A percentile compares a stretch with the other conserved stretches of the same genome.
Conservation (phyloP, 2,797 vertebrate species). For the Callimico goeldii region DNA sequence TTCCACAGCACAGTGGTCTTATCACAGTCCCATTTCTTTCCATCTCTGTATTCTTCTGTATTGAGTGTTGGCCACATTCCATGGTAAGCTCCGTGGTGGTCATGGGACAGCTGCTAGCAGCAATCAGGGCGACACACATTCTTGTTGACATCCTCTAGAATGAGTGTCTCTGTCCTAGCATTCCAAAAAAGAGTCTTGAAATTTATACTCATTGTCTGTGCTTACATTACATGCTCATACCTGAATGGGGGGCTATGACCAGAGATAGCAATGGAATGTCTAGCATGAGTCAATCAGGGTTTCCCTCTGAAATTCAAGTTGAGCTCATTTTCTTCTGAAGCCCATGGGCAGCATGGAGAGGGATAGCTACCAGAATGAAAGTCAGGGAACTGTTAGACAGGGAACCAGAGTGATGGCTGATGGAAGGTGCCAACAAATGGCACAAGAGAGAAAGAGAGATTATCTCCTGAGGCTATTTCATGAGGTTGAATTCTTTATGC, state of each 20-base stretch:
- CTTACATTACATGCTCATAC: background rate
- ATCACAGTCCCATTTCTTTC: background rate
- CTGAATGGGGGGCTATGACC: background rate
- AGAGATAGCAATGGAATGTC: background rate
- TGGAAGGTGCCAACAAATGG: background rate
- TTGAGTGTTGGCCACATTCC: background rate
- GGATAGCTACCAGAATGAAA: background rate
- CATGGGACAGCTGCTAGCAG: background rate
- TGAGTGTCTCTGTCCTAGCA: background rate
- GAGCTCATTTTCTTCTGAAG: background rate
- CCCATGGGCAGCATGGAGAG: background rate
- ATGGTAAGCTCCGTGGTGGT: background rate
- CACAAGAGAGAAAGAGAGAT: background rate
- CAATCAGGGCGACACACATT: background rate
- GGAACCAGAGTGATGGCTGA: background rate
- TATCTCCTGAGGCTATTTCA: background rate
- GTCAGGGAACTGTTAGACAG: background rate
- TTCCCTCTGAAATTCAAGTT: background rate
- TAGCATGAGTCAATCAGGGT: background rate
- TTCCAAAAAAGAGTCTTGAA: background rate
- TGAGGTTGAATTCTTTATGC: background rate
- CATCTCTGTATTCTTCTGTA: background rate
- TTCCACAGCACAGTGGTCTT: background rate
- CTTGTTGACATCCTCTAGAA: background rate
- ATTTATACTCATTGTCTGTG: background rate